A percentile compares a stretch with the other conserved stretches of the same genome.
These are phyloP conservation scores for Notarius lentiginosus DNA, from an alignment of 2,113 vertebrate genomes.

Conservation along the genomic window DNA sequence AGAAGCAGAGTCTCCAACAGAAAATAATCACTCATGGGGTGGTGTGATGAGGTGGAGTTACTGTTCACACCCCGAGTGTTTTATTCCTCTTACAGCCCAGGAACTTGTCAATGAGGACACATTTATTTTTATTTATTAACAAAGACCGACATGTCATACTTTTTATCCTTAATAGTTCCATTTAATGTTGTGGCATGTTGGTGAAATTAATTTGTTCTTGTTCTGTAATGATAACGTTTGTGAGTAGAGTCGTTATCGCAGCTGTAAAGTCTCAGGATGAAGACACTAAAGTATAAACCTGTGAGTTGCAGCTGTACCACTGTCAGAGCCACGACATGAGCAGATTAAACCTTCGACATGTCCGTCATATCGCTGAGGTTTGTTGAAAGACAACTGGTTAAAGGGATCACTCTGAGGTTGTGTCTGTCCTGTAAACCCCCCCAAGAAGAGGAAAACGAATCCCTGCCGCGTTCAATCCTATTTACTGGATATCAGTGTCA, in stretches of 20 bases:
- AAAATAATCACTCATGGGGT: not conserved
- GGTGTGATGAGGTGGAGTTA: not conserved
- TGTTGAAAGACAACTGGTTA: not conserved
- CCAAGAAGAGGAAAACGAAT: constrained; percentile 11
- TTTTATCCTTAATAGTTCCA: not conserved
- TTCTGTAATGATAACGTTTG: not conserved
- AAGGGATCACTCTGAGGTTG: constrained; percentile 17
- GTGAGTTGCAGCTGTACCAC: not conserved
- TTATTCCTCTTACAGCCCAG: not conserved
- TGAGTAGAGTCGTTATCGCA: not conserved
- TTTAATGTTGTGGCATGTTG: not conserved
- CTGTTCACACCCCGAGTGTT: not conserved
- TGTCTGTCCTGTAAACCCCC: constrained; percentile 14
- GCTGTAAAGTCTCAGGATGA: too few relatives aligned
- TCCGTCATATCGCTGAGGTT: not conserved
- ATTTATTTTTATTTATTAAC: not conserved
- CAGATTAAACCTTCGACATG: not conserved
- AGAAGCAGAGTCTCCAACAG: not conserved
- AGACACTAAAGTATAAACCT: not conserved
- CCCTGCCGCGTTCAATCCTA: constrained; percentile 53
- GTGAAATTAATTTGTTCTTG: not conserved
- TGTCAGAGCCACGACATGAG: not conserved
- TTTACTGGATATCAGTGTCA: constrained; percentile 46
- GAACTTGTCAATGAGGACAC: not conserved
- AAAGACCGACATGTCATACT: not conserved